Evolutionary conservation across 2,888 invertebrate genomes (phyloP).

Genomic region (Microplitis manilae): DNA sequence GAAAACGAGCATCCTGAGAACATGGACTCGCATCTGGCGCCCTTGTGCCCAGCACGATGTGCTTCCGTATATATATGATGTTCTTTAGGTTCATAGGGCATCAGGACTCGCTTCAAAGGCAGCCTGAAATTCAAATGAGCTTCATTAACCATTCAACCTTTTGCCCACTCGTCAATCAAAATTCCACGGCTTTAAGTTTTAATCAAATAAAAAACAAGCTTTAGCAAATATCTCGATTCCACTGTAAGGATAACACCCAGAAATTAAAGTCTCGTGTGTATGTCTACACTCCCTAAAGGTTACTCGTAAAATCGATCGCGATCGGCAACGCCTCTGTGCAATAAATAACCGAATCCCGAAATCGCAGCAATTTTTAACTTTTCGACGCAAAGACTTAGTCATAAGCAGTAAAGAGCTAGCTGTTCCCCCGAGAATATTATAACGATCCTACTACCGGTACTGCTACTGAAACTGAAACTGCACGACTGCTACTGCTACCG

Average conservation of each 20-base stretch:
- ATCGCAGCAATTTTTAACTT: slow-evolving; percentile 50
- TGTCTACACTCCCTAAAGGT: slow-evolving; percentile 39
- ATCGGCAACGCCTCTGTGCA: slow-evolving; percentile 31
- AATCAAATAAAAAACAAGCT: background rate
- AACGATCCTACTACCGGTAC: background rate
- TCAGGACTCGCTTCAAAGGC: slow-evolving; percentile 77
- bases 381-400: slow-evolving; percentile 34
- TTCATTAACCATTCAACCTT: background rate
- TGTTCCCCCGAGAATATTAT: slow-evolving; percentile 35
- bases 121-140: slow-evolving; percentile 73
- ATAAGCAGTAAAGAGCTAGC: background rate
- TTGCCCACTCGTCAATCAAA: background rate
- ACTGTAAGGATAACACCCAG: slow-evolving; percentile 43
- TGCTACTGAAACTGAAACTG: too few species aligned
- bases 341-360: slow-evolving; percentile 46
- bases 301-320: slow-evolving; percentile 48
- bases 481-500: too few species aligned
- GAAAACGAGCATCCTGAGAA: slow-evolving; percentile 80
- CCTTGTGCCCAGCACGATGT: slow-evolving; percentile 73
- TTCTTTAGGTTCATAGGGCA: slow-evolving; percentile 77
- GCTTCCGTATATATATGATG: slow-evolving; percentile 80
- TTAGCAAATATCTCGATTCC: background rate
- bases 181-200: background rate
- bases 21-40: slow-evolving; percentile 74
- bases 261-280: slow-evolving; percentile 34